Conservation (phyloP, 1,140 invertebrate species). For the Hyphantria cunea region DNA sequence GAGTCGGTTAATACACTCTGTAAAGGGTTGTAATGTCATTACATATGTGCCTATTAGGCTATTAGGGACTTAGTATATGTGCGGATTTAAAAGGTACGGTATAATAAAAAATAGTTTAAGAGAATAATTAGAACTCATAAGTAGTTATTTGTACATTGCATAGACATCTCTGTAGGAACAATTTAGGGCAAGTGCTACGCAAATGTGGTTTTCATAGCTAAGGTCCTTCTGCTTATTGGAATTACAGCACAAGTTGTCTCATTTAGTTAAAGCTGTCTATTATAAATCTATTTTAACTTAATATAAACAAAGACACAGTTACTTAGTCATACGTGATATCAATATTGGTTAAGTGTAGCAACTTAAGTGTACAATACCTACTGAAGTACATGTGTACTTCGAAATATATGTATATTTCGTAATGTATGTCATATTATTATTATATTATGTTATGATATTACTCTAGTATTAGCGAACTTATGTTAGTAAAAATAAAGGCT, state of each 20-base stretch:
- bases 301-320: background rate
- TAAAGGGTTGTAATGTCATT: no score
- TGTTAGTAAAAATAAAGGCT: constrained; percentile 67
- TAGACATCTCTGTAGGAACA: constrained; percentile 10
- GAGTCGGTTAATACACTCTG: no score
- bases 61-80: no score
- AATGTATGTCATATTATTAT: constrained; percentile 63
- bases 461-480: constrained; percentile 62
- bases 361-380: constrained; percentile 11
- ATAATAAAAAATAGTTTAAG: no score
- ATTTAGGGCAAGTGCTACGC: constrained; percentile 19
- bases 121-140: no score
- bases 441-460: constrained; percentile 58
- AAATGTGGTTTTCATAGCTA: background rate
- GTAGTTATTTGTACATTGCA: background rate
- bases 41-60: no score
- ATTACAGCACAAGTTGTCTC: no score
- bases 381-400: constrained; percentile 22
- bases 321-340: constrained; percentile 8
- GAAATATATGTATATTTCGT: constrained; percentile 29
- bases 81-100: no score
- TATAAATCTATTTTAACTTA: background rate
- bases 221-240: background rate
- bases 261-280: no score
- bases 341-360: background rate